A percentile compares a stretch with the other conserved stretches of the same genome.
phyloP scores from a whole-genome alignment of 23 tunicate species.

The Corella eumyota region DNA sequence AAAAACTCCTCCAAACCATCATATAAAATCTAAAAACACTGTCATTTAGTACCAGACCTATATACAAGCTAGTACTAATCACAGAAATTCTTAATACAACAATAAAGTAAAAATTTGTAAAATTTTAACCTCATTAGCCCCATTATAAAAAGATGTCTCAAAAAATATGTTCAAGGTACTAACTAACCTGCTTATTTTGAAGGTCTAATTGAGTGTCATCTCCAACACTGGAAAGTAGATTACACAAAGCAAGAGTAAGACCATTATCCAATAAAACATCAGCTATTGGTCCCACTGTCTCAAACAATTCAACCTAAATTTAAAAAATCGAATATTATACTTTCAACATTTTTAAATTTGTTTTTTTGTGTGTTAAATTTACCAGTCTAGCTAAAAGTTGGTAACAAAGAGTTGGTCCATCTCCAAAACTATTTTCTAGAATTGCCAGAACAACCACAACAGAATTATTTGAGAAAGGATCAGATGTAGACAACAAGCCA shows the following conservation, averaged over 20 bases:
- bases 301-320: conserved; percentile 64
- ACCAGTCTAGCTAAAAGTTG: conserved; percentile 53
- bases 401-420: conserved; percentile 35
- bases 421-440: conserved; percentile 37
- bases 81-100: too few species aligned
- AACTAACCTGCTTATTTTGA: too few species aligned
- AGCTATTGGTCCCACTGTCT: conserved; percentile 70
- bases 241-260: conserved; percentile 76
- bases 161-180: too few species aligned
- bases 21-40: conserved; percentile 18
- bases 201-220: not conserved
- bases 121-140: too few species aligned
- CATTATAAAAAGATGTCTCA: too few species aligned
- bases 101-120: too few species aligned
- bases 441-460: conserved; percentile 63
- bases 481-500: conserved; percentile 23
- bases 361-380: not conserved
- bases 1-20: conserved; percentile 63
- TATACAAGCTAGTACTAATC: too few species aligned
- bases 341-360: not conserved
- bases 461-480: conserved; percentile 59
- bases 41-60: too few species aligned
- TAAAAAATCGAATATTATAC: not conserved
- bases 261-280: conserved; percentile 93
- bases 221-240: conserved; percentile 26